phyloP scores from a whole-genome alignment of 2,888 invertebrate genomes.

The Conistra vaccinii region DNA sequence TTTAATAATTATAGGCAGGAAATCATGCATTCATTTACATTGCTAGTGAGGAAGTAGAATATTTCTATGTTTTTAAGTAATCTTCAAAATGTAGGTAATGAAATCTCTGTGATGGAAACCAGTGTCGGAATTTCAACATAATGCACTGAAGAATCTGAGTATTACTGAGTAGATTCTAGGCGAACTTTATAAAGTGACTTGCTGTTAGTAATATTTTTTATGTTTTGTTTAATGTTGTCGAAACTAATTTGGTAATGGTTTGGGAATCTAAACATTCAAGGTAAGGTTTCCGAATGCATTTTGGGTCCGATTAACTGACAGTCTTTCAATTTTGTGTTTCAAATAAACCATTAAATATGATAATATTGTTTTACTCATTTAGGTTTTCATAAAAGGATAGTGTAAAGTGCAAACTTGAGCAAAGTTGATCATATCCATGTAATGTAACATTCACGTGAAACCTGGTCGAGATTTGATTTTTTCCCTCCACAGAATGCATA shows the following conservation, averaged over 20 bases:
- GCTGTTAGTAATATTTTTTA: constrained; percentile 88
- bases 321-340: constrained; percentile 90
- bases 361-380: constrained; percentile 41
- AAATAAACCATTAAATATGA: constrained; percentile 88
- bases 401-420: not conserved
- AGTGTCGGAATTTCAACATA: constrained; percentile 85
- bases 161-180: constrained; percentile 88
- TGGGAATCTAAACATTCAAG: constrained; percentile 81
- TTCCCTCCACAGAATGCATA: too few relatives aligned
- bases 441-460: not conserved
- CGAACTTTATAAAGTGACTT: constrained; percentile 84
- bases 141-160: constrained; percentile 87
- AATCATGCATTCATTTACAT: constrained; percentile 86
- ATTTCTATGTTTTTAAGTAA: constrained; percentile 86
- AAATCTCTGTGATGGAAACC: constrained; percentile 89
- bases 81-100: constrained; percentile 83
- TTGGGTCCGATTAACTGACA: constrained; percentile 87
- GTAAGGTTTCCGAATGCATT: constrained; percentile 83
- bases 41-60: constrained; percentile 84
- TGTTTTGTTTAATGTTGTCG: constrained; percentile 89
- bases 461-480: too few relatives aligned
- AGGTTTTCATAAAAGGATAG: not conserved
- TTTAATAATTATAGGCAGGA: constrained; percentile 83
- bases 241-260: constrained; percentile 88
- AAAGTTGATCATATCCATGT: not conserved